These are phyloP conservation scores for Bolborhynchus lineola DNA, from an alignment of 2,113 vertebrate genomes.

Conservation along the genomic window DNA sequence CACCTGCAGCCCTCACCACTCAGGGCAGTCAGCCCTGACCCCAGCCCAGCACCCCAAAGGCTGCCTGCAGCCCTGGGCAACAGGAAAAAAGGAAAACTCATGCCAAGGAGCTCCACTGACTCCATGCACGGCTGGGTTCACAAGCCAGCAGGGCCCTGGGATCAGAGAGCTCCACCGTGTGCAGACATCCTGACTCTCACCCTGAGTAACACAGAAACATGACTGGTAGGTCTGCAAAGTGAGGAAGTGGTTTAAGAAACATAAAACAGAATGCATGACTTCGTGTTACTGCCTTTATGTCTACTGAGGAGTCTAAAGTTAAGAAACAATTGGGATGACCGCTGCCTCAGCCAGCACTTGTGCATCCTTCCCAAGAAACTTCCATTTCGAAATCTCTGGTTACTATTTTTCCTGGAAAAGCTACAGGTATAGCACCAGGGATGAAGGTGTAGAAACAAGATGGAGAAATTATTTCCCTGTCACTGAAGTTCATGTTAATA, in stretches of 20 bases:
- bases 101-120: background rate
- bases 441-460: background rate
- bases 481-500: background rate
- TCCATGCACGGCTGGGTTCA: rapidly evolving
- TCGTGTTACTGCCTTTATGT: background rate
- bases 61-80: background rate
- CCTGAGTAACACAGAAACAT: background rate
- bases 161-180: background rate
- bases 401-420: background rate
- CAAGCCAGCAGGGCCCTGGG: background rate
- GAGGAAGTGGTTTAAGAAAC: background rate
- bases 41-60: background rate
- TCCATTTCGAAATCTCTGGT: background rate
- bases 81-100: background rate
- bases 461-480: background rate
- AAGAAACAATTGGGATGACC: background rate
- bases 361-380: background rate
- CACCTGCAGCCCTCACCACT: background rate
- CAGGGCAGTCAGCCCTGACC: background rate
- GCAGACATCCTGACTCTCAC: background rate
- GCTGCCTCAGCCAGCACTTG: background rate
- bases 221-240: background rate
- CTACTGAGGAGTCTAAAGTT: background rate
- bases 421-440: background rate
- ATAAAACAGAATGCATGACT: background rate